Percentiles rank a stretch among this genome's conserved stretches.
Conservation (phyloP, 2,113 vertebrate genomes). For the Python bivittatus region DNA sequence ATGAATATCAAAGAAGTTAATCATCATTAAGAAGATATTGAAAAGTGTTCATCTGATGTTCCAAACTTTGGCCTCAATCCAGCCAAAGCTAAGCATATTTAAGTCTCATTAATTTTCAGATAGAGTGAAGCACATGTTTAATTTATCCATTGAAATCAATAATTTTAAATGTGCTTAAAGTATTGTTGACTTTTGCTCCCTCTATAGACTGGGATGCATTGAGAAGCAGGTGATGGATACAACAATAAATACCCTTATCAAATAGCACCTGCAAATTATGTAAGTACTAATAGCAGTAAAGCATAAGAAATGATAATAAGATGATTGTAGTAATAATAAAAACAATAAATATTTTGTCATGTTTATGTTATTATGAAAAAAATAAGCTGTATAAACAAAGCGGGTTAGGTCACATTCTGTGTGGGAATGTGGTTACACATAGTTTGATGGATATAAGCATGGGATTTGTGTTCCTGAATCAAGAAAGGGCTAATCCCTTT, state of each 20-base stretch:
- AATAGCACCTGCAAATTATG: not conserved
- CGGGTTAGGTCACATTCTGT: not conserved
- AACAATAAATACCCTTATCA: not conserved
- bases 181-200: not conserved
- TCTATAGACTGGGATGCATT: not conserved
- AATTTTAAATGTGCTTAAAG: not conserved
- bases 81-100: not conserved
- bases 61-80: constrained; percentile 45
- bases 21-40: constrained; percentile 62
- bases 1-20: constrained; percentile 70
- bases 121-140: not conserved
- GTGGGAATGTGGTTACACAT: not conserved
- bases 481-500: not conserved
- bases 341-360: not conserved
- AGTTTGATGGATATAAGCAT: not conserved
- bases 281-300: not conserved
- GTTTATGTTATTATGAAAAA: not conserved
- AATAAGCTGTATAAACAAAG: not conserved
- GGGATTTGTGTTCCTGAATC: not conserved
- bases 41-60: constrained; percentile 47
- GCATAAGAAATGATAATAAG: not conserved
- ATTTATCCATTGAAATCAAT: constrained; percentile 15
- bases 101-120: constrained; percentile 5
- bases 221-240: not conserved
- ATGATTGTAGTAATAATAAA: not conserved